Percentiles rank a stretch among this genome's conserved stretches.
Evolutionary conservation across 23 tunicate genomes (phyloP).

Genomic region (Corella eumyota): DNA sequence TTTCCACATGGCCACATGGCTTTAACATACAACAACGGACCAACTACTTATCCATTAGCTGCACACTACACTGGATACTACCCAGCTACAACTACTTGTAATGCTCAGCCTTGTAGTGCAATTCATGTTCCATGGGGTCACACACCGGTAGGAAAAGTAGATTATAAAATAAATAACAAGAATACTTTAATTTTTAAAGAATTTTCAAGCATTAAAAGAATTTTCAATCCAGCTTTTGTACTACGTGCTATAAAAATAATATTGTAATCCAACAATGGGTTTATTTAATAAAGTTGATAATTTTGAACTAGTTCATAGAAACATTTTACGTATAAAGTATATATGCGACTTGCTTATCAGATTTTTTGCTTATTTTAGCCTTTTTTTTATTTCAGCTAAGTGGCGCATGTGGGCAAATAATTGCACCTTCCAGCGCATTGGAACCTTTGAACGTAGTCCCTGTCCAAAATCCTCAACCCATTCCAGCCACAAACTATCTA

Average conservation of each 20-base stretch:
- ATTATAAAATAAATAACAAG: too few species aligned
- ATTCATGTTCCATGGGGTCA: conserved; percentile 68
- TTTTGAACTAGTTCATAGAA: too few species aligned
- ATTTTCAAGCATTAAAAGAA: too few species aligned
- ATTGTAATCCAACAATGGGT: too few species aligned
- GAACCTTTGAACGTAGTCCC: conserved; percentile 47
- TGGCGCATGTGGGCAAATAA: conserved; percentile 55
- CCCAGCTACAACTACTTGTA: conserved; percentile 17
- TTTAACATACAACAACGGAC: background rate
- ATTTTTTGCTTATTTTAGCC: too few species aligned
- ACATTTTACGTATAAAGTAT: too few species aligned
- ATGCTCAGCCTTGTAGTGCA: conserved; percentile 46
- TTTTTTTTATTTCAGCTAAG: too few species aligned
- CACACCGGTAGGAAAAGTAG: conserved; percentile 48
- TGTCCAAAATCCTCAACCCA: conserved; percentile 19
- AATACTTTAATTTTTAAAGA: too few species aligned
- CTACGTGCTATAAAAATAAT: too few species aligned
- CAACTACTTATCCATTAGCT: conserved; percentile 20
- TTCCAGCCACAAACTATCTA: conserved; percentile 13
- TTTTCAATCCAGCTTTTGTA: too few species aligned
- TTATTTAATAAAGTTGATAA: too few species aligned
- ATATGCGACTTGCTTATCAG: too few species aligned
- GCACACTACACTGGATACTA: conserved; percentile 63
- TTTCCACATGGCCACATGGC: background rate
- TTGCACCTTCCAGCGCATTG: conserved; percentile 27